Evolutionary conservation across 2,797 vertebrate genomes (phyloP).

Genomic region (Fundulus diaphanus): DNA sequence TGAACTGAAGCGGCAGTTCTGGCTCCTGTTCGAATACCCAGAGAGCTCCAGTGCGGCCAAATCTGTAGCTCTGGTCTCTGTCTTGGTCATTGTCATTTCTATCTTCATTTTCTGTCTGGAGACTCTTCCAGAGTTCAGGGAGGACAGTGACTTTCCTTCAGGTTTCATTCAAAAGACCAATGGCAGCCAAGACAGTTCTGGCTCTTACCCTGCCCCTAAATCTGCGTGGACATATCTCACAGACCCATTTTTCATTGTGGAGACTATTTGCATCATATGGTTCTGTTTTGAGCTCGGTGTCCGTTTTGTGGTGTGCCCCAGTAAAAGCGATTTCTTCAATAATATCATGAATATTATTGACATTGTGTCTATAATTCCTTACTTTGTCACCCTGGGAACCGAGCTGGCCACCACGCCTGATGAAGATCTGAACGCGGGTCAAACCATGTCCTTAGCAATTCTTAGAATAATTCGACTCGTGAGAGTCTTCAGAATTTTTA

Average conservation of each 20-base stretch:
- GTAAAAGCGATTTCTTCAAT: conserved; percentile 94
- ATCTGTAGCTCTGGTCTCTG: conserved; percentile 92
- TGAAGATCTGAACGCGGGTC: conserved; percentile 82
- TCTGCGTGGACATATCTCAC: conserved; percentile 82
- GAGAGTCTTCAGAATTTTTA: conserved; percentile 96
- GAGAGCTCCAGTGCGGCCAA: conserved; percentile 95
- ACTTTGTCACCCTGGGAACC: conserved; percentile 94
- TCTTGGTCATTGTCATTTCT: conserved; percentile 95
- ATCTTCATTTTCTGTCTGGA: conserved; percentile 98
- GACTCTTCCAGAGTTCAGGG: conserved; percentile 95
- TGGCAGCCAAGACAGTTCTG: conserved; percentile 74
- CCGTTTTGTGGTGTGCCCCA: conserved; percentile 94
- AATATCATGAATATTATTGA: conserved; percentile 99
- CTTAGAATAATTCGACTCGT: conserved; percentile 94
- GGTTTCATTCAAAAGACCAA: conserved; percentile 68
- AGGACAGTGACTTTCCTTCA: conserved; percentile 79
- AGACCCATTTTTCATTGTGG: conserved; percentile 96
- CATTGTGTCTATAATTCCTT: conserved; percentile 96
- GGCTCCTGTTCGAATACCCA: conserved; percentile 97
- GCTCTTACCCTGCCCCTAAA: conserved; percentile 59
- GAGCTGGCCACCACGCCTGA: conserved; percentile 90
- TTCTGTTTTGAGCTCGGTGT: conserved; percentile 94
- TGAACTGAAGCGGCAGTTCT: conserved; percentile 93
- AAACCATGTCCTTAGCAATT: conserved; percentile 96
- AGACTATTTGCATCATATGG: conserved; percentile 96